Evolutionary conservation across 2,113 vertebrate genomes (phyloP).

Genomic region (Chionodraco myersi): DNA sequence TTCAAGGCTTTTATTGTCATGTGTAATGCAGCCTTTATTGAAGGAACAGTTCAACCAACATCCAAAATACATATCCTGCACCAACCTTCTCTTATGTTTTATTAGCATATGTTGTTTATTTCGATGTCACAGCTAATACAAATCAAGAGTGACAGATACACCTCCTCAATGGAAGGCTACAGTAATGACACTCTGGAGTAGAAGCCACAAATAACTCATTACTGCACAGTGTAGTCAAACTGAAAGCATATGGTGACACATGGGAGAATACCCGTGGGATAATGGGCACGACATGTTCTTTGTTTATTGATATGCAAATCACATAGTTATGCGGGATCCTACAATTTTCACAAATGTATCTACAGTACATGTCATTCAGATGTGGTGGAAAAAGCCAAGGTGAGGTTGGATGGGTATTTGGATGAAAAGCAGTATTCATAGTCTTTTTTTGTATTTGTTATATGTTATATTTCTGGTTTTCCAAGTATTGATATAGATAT

Average conservation of each 20-base stretch:
- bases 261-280: background rate
- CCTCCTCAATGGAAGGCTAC: background rate
- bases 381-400: background rate
- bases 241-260: background rate
- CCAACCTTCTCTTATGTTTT: too few species aligned
- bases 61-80: too few species aligned
- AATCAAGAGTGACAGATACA: background rate
- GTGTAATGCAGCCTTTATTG: too few species aligned
- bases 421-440: background rate
- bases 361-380: background rate
- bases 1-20: too few species aligned
- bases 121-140: background rate
- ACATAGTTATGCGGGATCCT: background rate
- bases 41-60: too few species aligned
- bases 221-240: background rate
- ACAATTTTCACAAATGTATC: background rate
- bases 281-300: slow-evolving; percentile 21
- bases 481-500: too few species aligned
- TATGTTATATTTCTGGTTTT: too few species aligned
- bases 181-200: background rate
- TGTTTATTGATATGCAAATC: background rate
- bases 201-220: background rate
- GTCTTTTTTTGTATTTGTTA: slow-evolving; percentile 2
- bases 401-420: background rate
- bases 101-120: too few species aligned